A percentile compares a stretch with the other conserved stretches of the same genome.
These are phyloP conservation scores for Rhagium mordax DNA, from an alignment of 2,888 invertebrate genomes.

Conservation along the genomic window DNA sequence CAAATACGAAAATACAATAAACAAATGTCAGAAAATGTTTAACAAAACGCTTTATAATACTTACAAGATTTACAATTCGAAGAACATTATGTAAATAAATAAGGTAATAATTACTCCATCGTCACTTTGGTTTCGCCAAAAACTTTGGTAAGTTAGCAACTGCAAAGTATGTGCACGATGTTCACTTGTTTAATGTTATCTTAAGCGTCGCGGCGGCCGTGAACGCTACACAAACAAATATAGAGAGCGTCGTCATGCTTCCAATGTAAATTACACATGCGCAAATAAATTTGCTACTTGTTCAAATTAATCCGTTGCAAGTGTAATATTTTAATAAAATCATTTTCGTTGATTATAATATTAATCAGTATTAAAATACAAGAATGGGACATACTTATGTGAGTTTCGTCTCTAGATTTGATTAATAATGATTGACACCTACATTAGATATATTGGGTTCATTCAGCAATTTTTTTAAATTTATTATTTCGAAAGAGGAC, in stretches of 20 bases:
- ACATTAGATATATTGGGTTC: too few relatives aligned
- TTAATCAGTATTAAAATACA: too few relatives aligned
- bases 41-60: background rate
- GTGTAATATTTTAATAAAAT: background rate
- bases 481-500: too few relatives aligned
- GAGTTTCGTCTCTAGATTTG: too few relatives aligned
- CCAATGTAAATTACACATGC: slow-evolving; percentile 29
- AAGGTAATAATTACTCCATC: slow-evolving; percentile 8
- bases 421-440: too few relatives aligned
- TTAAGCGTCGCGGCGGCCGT: slow-evolving; percentile 49
- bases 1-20: background rate
- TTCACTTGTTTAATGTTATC: slow-evolving; percentile 47
- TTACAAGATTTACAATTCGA: slow-evolving; percentile 17
- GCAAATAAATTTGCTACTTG: slow-evolving; percentile 9
- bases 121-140: background rate
- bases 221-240: slow-evolving; percentile 42
- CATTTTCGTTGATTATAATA: background rate
- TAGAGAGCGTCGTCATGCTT: slow-evolving; percentile 43
- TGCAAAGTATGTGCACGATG: slow-evolving; percentile 36
- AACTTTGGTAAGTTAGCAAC: background rate
- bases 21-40: background rate
- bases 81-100: background rate
- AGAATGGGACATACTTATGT: too few relatives aligned
- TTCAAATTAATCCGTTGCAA: background rate
- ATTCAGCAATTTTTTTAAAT: too few relatives aligned